A percentile compares a stretch with the other conserved stretches of the same genome.
These are phyloP conservation scores for Rhabditophanes sp. DNA, from an alignment of 2,888 invertebrate species.

Conservation along the genomic window DNA sequence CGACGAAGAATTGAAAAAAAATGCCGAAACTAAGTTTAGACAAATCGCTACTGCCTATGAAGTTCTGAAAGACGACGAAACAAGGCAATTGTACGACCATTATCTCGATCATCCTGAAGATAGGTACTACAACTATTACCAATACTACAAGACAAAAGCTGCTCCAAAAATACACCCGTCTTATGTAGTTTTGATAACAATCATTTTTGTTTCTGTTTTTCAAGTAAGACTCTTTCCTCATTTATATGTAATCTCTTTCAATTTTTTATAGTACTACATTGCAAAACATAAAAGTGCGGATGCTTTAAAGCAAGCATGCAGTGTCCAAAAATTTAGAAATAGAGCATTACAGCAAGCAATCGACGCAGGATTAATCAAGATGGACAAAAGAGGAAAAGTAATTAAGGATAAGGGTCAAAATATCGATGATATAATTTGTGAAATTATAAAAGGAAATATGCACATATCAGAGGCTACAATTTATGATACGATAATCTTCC, in stretches of 20 bases:
- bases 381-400: slow-evolving; percentile 21
- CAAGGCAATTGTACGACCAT: slow-evolving; percentile 73
- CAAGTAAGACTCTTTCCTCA: slow-evolving; percentile 53
- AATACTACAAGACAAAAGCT: slow-evolving; percentile 69
- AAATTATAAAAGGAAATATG: slow-evolving; percentile 75
- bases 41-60: slow-evolving; percentile 58
- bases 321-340: slow-evolving; percentile 35
- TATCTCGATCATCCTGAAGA: slow-evolving; percentile 76
- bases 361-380: slow-evolving; percentile 49
- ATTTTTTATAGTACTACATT: slow-evolving; percentile 47
- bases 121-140: slow-evolving; percentile 41
- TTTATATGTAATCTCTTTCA: slow-evolving; percentile 3
- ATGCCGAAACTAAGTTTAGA: slow-evolving; percentile 63
- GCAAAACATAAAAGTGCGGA: slow-evolving; percentile 55
- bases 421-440: slow-evolving; percentile 62
- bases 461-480: slow-evolving; percentile 58
- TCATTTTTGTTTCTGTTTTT: slow-evolving; percentile 66
- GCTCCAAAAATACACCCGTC: slow-evolving; percentile 80
- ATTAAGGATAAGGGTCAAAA: slow-evolving; percentile 51
- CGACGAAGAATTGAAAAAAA: slow-evolving; percentile 23
- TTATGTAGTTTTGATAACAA: slow-evolving; percentile 66
- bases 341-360: slow-evolving; percentile 54
- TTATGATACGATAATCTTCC: slow-evolving; percentile 65
- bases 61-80: slow-evolving; percentile 74
- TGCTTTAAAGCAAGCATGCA: slow-evolving; percentile 59